Conservation (phyloP, 2,888 invertebrate species). For the Parnassius mnemosyne region DNA sequence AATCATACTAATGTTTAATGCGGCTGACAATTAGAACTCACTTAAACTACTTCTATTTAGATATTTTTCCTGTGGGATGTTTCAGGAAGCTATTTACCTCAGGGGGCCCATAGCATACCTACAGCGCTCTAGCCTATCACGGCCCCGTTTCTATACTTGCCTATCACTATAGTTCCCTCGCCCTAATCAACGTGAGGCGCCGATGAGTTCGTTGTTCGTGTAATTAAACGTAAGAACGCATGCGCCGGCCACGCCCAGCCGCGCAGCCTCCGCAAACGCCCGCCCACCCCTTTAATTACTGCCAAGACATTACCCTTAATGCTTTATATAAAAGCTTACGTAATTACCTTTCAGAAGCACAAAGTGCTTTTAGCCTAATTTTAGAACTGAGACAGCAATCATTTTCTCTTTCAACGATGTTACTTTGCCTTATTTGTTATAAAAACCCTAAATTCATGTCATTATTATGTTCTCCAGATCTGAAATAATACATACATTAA, state of each 20-base stretch:
- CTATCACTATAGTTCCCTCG: conserved; percentile 41
- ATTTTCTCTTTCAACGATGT: conserved; percentile 12
- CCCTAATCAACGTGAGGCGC: conserved; percentile 72
- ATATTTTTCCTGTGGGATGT: too few species aligned
- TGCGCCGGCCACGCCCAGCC: conserved; percentile 73
- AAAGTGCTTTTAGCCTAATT: conserved; percentile 28
- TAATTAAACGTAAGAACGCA: conserved; percentile 73
- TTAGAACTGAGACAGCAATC: conserved; percentile 11
- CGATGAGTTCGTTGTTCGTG: conserved; percentile 69
- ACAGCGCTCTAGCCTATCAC: conserved; percentile 31
- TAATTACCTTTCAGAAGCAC: conserved; percentile 38
- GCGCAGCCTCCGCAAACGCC: conserved; percentile 64
- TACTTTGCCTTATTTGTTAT: conserved; percentile 6
- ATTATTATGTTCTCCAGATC: too few species aligned
- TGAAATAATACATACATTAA: too few species aligned
- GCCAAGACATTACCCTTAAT: conserved; percentile 77
- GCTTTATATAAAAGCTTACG: conserved; percentile 50
- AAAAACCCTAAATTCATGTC: neutral
- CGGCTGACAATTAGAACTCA: too few species aligned
- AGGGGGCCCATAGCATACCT: conserved; percentile 29
- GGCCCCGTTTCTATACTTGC: conserved; percentile 26
- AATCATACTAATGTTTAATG: too few species aligned
- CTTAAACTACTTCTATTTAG: too few species aligned
- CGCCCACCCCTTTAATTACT: conserved; percentile 64
- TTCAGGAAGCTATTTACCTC: too few species aligned